Evolutionary conservation across 2,113 vertebrate genomes (phyloP), one percentile per base, ranked within the genome.

Genomic region (Lipophrys pholis): DNA sequence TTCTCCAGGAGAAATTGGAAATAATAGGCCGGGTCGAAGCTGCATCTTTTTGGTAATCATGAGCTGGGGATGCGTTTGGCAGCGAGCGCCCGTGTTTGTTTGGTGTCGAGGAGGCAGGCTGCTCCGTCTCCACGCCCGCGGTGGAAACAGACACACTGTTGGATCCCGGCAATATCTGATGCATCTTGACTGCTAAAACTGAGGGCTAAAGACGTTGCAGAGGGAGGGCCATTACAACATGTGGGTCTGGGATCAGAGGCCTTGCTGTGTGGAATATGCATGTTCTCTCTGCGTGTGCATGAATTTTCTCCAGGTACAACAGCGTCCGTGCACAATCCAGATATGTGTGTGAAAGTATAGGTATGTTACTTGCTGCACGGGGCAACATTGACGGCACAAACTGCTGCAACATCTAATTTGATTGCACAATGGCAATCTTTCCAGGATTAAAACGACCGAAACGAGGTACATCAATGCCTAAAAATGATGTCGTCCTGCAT

Each of bases 1-100:
- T 94, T 93, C 90, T 93, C 81, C 86, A 79, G 87, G 87, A 93
- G 90, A 92, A 93, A 93, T 91, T 89, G 84, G 86, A 90, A 91
- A 91, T 93, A 92, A 92, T 90, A 80, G 87, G 52, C 69, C 46
- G 15, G 84, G 73, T 77, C 61, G 11, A 55, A 8, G 49, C 69
- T 59, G 81, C 80, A 74, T 88, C 85, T 89, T 86, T 75, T 77
- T 79, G 81, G 62, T 77, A 82, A 84, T 85, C 76, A 68, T 57
- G 60, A 14, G 9, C 11, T 12, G 49, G 49, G 49, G 57, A 64
- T 30, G 64, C 6, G n/a, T 61, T 76, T 63, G 79, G 78, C 78
- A 73, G 61, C 12, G 66, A 65, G 62, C 16, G 43, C 63, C 7
- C 17, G 14, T 58, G 81, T 87, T 88, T 85, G 68, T 82, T 73